phyloP scores from a whole-genome alignment of 1,140 invertebrate species.

The Epicauta chinensis region DNA sequence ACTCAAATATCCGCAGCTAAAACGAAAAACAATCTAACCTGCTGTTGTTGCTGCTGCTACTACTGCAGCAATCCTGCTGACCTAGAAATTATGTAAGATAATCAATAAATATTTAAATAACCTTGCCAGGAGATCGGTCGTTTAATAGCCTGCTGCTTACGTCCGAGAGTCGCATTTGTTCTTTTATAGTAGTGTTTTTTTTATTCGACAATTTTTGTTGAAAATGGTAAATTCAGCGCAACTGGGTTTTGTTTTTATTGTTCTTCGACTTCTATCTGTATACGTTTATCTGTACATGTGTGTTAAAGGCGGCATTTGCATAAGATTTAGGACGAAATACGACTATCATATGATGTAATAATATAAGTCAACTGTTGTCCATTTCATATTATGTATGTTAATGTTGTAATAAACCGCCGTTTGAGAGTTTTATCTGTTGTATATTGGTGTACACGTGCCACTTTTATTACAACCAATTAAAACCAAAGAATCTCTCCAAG shows the following conservation, averaged over 20 bases:
- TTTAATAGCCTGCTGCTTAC: slow-evolving; percentile 1
- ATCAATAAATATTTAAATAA: slow-evolving; percentile 16
- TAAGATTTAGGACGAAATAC: slow-evolving; percentile 10
- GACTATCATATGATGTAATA: slow-evolving; percentile 6
- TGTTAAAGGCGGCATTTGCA: slow-evolving; percentile 10
- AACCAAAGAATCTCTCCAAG: no score
- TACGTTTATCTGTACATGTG: slow-evolving; percentile 2
- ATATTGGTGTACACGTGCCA: no score
- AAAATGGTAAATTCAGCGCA: no score
- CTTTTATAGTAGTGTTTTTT: no score
- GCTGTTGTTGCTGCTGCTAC: no score
- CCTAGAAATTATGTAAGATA: slow-evolving; percentile 17
- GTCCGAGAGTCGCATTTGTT: no score
- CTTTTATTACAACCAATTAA: no score
- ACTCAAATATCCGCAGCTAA: slow-evolving; percentile 8
- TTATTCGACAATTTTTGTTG: no score
- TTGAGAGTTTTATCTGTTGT: no score
- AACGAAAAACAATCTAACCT: not conserved
- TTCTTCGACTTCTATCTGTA: no score
- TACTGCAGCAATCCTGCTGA: slow-evolving; percentile 6
- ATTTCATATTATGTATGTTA: slow-evolving; percentile 7
- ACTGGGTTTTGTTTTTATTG: no score
- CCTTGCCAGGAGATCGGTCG: slow-evolving; percentile 2
- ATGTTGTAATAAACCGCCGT: slow-evolving; percentile 3
- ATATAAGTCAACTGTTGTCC: slow-evolving; percentile 1